phyloP scores from a whole-genome alignment of 2,113 vertebrate genomes.

The Lepisosteus oculatus region DNA sequence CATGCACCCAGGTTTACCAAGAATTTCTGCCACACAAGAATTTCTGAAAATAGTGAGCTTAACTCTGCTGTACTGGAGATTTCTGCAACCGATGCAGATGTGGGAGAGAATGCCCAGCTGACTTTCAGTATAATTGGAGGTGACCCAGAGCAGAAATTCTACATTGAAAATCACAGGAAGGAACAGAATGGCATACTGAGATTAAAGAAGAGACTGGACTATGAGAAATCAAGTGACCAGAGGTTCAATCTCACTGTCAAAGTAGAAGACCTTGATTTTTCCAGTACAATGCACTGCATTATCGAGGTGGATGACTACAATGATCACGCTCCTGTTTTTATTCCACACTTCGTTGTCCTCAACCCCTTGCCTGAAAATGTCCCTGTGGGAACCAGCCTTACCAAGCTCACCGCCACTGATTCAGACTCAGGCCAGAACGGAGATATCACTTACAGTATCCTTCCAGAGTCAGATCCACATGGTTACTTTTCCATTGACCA shows the following conservation, averaged over 20 bases:
- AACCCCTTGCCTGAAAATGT: conserved; percentile 71
- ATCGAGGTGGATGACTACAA: conserved; percentile 84
- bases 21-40: conserved; percentile 56
- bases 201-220: conserved; percentile 78
- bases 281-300: conserved; percentile 71
- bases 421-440: conserved; percentile 78
- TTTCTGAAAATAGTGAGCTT: conserved; percentile 71
- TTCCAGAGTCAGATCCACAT: conserved; percentile 70
- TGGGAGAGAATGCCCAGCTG: conserved; percentile 75
- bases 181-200: conserved; percentile 70
- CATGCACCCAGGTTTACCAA: conserved; percentile 72
- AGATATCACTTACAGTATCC: conserved; percentile 73
- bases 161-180: conserved; percentile 70
- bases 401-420: conserved; percentile 73
- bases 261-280: conserved; percentile 81
- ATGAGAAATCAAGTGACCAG: conserved; percentile 75
- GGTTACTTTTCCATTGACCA: conserved; percentile 72
- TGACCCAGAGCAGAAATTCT: conserved; percentile 83
- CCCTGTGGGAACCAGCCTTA: conserved; percentile 69
- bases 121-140: conserved; percentile 76
- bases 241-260: conserved; percentile 80
- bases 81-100: conserved; percentile 69
- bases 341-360: conserved; percentile 67
- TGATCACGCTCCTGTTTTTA: conserved; percentile 80
- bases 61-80: conserved; percentile 72